Evolutionary conservation across 2,797 vertebrate genomes (phyloP).

Genomic region (Adelosebastes latens): DNA sequence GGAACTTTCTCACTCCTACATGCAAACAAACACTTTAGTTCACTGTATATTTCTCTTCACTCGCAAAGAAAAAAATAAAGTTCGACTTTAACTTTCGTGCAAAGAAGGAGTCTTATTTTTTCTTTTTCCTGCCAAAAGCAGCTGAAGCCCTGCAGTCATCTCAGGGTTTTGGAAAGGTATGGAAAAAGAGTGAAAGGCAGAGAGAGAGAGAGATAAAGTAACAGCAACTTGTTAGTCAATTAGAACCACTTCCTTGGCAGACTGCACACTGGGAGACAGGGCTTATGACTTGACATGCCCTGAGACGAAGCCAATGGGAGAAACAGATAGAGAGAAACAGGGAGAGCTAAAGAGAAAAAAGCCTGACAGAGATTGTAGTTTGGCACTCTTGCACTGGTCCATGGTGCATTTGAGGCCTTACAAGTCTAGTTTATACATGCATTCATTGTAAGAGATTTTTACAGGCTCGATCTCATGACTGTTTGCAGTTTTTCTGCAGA

Average conservation of each 20-base stretch:
- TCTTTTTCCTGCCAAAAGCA: conserved; percentile 39
- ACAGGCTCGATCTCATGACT: conserved; percentile 5
- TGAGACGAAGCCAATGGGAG: conserved; percentile 25
- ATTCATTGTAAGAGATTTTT: background rate
- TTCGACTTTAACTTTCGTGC: background rate
- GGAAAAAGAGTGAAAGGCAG: background rate
- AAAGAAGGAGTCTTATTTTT: background rate
- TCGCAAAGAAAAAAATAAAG: background rate
- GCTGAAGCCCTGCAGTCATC: conserved; percentile 52
- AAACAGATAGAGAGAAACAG: background rate
- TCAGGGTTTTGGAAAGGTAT: conserved; percentile 53
- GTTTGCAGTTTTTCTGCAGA: background rate
- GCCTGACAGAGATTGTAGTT: background rate
- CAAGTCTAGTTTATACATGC: background rate
- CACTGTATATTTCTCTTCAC: conserved; percentile 2
- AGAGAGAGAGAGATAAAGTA: conserved; percentile 31
- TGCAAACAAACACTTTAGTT: conserved; percentile 33
- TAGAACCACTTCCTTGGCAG: conserved; percentile 61
- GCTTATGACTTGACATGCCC: conserved; percentile 62
- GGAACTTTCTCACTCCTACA: conserved; percentile 2
- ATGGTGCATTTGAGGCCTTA: conserved; percentile 1
- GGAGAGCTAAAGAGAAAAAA: background rate
- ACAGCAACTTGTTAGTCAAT: conserved; percentile 70
- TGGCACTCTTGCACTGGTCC: background rate
- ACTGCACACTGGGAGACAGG: conserved; percentile 40